Base-by-base conservation (phyloP, 1,140 invertebrate genomes). In the Atta texana region DNA sequence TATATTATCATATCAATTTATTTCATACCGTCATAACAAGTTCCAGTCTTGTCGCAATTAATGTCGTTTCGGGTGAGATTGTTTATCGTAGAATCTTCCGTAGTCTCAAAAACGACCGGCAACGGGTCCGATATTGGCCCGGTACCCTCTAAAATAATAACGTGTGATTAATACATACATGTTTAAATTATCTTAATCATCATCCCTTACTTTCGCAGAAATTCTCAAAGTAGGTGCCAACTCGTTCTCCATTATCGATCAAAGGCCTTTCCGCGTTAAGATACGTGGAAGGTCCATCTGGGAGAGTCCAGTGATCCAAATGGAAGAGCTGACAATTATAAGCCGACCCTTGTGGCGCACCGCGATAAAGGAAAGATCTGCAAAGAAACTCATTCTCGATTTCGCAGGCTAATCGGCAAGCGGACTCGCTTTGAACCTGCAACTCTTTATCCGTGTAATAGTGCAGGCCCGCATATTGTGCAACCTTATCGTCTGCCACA, bases 381-480 rank as follows among this genome's bases (percentile, higher is more conserved):
- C 98, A 99, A 1, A 99, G 96, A 95, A 99, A 99, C 94, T 99
- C 98, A 84, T 97, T 97, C 94, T 99, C 98, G 66, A 98, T 97
- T 93, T 98, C 98, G 94, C 98, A 99, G 55, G 98, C 98, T 59
- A 98, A 95, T 76, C 97, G 96, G 92, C 98, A 99, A 4, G 97
- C 98, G 0, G 97, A 96, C 92, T 98, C 97, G 39, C 97, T 98
- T 66, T 97, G 97, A 51, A 98, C 97, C 94, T 97, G 94, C 24
- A 99, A 93, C 93, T 99, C 98, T 95, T 99, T 99, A 94, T 99
- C 98, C 0, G 97, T 97, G 95, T 99, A 99, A 94, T 98, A 99
- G 92, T 99, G 98, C 0, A 99, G 95, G 7, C 97, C 97, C 0
- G 98, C 98, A 92, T 98, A 99, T 92, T 99, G 98, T 1, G 98